phyloP scores from a whole-genome alignment of 2,888 invertebrate genomes.

The Volucella zonaria region DNA sequence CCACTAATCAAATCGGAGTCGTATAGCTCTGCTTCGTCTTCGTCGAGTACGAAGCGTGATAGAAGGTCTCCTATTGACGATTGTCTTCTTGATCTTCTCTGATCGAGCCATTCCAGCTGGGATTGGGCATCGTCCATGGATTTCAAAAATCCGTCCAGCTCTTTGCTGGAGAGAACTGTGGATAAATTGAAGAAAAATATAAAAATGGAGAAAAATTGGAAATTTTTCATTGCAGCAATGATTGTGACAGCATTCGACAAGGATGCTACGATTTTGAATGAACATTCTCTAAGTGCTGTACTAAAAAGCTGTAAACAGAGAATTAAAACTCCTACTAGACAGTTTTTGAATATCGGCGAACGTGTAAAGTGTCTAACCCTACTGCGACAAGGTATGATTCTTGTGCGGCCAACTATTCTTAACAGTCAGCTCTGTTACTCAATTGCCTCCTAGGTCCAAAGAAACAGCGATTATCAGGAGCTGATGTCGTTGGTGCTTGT shows the following conservation, averaged over 20 bases:
- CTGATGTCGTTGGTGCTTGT: too few species aligned
- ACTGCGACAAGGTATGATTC: too few species aligned
- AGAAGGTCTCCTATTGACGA: slow-evolving; percentile 77
- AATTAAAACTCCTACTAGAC: too few species aligned
- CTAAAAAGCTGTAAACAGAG: too few species aligned
- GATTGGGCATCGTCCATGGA: slow-evolving; percentile 74
- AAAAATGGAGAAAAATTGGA: slow-evolving; percentile 5
- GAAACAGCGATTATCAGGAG: too few species aligned
- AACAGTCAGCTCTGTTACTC: too few species aligned
- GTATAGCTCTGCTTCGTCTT: slow-evolving; percentile 64
- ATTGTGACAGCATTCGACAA: slow-evolving; percentile 16
- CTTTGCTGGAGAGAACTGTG: slow-evolving; percentile 35
- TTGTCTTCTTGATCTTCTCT: slow-evolving; percentile 70
- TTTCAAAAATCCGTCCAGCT: slow-evolving; percentile 76
- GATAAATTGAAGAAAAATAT: slow-evolving; percentile 21
- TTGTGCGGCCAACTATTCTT: too few species aligned
- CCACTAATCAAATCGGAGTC: slow-evolving; percentile 43
- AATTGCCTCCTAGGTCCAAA: too few species aligned
- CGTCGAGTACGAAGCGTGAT: slow-evolving; percentile 72
- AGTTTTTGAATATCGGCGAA: too few species aligned
- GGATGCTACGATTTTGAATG: slow-evolving; percentile 31
- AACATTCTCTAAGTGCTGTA: too few species aligned
- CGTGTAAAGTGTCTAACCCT: too few species aligned
- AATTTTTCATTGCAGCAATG: slow-evolving; percentile 45
- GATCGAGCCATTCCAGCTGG: slow-evolving; percentile 71